A percentile compares a stretch with the other conserved stretches of the same genome.
phyloP scores from a whole-genome alignment of 30 jellyfish, hydroid and myxozoan genomes.

The Pelagia noctiluca region DNA sequence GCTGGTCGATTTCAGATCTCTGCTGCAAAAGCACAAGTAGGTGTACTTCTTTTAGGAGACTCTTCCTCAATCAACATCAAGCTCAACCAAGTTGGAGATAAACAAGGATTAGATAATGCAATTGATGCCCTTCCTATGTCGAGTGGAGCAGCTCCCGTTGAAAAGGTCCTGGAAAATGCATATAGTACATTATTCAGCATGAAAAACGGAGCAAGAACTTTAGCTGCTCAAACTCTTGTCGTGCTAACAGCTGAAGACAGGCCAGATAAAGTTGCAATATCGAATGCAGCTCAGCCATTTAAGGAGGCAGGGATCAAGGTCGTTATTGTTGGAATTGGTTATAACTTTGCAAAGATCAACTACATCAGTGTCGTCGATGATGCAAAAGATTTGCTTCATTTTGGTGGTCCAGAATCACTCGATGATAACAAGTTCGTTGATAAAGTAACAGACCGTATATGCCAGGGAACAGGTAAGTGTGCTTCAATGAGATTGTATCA shows the following conservation, averaged over 20 bases:
- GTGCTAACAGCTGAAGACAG: constrained; percentile 48
- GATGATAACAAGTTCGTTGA: neutral
- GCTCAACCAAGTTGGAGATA: constrained; percentile 14
- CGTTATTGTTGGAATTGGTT: constrained; percentile 48
- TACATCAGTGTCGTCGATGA: constrained; percentile 1
- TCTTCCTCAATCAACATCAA: constrained; percentile 9
- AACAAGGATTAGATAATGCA: constrained; percentile 32
- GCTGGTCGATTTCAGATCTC: constrained; percentile 20
- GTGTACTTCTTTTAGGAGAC: constrained; percentile 42
- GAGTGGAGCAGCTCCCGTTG: constrained; percentile 44
- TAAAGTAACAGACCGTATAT: constrained; percentile 17
- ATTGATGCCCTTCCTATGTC: neutral
- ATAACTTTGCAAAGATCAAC: constrained; percentile 17
- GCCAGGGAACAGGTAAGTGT: constrained; percentile 64
- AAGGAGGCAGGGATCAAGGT: constrained; percentile 59
- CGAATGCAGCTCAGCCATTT: constrained; percentile 18
- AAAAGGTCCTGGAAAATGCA: constrained; percentile 35
- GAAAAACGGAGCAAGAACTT: constrained; percentile 59
- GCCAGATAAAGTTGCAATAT: constrained; percentile 33
- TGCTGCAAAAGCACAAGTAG: constrained; percentile 40
- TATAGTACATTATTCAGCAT: constrained; percentile 29
- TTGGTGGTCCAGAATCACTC: constrained; percentile 41
- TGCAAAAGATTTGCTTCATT: constrained; percentile 31
- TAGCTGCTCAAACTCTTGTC: constrained; percentile 58
- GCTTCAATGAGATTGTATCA: neutral